These are phyloP conservation scores for Telenomus remus DNA, from an alignment of 1,140 invertebrate species.

Conservation along the genomic window DNA sequence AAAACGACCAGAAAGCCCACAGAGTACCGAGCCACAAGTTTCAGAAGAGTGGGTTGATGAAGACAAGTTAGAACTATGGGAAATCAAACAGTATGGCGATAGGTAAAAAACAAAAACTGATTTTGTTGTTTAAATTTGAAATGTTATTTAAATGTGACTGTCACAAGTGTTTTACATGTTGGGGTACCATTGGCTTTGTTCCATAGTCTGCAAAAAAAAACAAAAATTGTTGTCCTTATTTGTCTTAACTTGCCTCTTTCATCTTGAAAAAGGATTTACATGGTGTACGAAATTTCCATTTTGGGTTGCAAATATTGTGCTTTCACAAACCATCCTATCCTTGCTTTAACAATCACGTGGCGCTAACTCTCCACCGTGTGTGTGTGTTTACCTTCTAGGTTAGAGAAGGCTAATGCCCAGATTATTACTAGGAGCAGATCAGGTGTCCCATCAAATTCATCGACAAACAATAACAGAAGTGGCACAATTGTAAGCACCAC, in stretches of 20 bases:
- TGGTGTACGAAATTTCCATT: too few relatives aligned
- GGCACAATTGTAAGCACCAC: conserved; percentile 51
- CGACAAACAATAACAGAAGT: conserved; percentile 60
- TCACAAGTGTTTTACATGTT: not conserved
- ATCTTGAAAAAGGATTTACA: too few relatives aligned
- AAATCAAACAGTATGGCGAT: conserved; percentile 96
- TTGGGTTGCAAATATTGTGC: conserved; percentile 14
- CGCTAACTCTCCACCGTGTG: conserved; percentile 71
- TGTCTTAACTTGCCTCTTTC: too few relatives aligned
- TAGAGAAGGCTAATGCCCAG: conserved; percentile 80
- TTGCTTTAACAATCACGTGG: conserved; percentile 64
- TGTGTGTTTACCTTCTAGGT: conserved; percentile 75
- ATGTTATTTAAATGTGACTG: not conserved
- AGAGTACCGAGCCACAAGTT: conserved; percentile 92
- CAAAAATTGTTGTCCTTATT: too few relatives aligned
- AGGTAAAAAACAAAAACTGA: conserved; percentile 75
- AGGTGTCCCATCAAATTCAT: conserved; percentile 77
- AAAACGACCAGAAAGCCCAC: conserved; percentile 91
- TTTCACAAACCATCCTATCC: conserved; percentile 57
- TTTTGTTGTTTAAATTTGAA: not conserved
- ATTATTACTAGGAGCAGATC: conserved; percentile 85
- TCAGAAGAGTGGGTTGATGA: conserved; percentile 97
- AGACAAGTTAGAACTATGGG: conserved; percentile 96
- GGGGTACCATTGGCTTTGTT: too few relatives aligned
- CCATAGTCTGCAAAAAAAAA: too few relatives aligned